phyloP scores from a whole-genome alignment of 1,140 invertebrate species.

The Arion vulgaris region DNA sequence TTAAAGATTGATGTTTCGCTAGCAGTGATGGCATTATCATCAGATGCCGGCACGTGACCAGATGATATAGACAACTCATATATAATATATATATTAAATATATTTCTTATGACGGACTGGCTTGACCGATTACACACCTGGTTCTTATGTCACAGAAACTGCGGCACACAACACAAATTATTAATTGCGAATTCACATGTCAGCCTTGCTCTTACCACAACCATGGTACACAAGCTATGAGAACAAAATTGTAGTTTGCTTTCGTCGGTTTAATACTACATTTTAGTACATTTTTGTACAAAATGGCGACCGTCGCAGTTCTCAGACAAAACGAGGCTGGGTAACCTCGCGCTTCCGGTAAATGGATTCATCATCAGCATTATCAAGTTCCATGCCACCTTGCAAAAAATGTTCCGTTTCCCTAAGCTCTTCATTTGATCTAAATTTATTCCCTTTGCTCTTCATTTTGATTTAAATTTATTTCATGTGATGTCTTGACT shows the following conservation, averaged over 20 bases:
- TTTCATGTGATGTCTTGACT: too few species aligned
- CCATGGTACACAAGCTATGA: neutral
- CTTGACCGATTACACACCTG: neutral
- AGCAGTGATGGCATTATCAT: neutral
- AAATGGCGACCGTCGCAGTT: constrained; percentile 58
- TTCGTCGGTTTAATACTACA: constrained; percentile 20
- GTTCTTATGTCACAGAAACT: neutral
- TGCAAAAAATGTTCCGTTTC: too few species aligned
- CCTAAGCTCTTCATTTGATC: too few species aligned
- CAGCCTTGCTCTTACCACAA: constrained; percentile 7
- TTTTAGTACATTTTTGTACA: constrained; percentile 42
- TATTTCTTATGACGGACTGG: too few species aligned
- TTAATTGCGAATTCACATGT: neutral
- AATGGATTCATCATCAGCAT: neutral
- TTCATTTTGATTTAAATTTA: too few species aligned
- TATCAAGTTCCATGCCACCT: constrained; percentile 14
- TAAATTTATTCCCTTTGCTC: too few species aligned
- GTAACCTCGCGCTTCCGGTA: constrained; percentile 17
- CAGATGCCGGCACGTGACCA: neutral
- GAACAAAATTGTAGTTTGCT: constrained; percentile 30
- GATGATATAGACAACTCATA: neutral
- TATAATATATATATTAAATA: too few species aligned
- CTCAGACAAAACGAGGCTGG: constrained; percentile 47
- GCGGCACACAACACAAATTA: neutral
- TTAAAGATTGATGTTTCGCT: too few species aligned